Conservation (phyloP, 2,113 vertebrate genomes). For the Pleuronectes platessa region DNA sequence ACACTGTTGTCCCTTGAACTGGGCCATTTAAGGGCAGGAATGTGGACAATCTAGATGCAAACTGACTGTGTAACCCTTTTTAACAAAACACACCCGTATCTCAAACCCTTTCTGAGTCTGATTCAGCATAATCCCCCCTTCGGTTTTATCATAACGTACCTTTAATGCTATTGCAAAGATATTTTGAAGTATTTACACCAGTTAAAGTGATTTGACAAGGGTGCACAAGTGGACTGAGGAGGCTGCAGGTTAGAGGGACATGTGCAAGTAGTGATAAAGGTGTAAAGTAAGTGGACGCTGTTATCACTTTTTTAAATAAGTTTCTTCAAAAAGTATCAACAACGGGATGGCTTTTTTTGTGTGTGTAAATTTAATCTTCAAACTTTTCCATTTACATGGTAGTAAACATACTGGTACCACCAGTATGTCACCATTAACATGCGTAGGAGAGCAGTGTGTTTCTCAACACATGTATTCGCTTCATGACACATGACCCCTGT, state of each 20-base stretch:
- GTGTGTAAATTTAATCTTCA: too few relatives aligned
- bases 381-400: too few relatives aligned
- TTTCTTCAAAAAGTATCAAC: background rate
- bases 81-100: slow-evolving; percentile 8
- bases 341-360: background rate
- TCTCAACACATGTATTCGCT: too few relatives aligned
- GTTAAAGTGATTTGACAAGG: slow-evolving; percentile 30
- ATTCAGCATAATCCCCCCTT: slow-evolving; percentile 26
- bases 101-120: background rate
- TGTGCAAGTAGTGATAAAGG: slow-evolving; percentile 38
- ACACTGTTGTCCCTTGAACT: slow-evolving; percentile 14
- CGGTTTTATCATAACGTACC: slow-evolving; percentile 17
- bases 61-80: background rate
- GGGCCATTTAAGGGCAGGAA: slow-evolving; percentile 17
- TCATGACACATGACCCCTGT: too few relatives aligned
- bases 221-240: background rate
- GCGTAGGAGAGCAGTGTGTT: background rate
- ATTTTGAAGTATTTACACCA: slow-evolving; percentile 9
- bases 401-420: background rate
- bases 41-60: slow-evolving; percentile 17
- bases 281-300: slow-evolving; percentile 10
- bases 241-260: slow-evolving; percentile 22
- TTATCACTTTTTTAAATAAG: slow-evolving; percentile 13
- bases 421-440: background rate
- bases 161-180: slow-evolving; percentile 17